Percentiles rank a stretch among this genome's conserved stretches.
These are phyloP conservation scores for Phaenicophaeus curvirostris DNA, from an alignment of 2,797 vertebrate species.

Conservation along the genomic window DNA sequence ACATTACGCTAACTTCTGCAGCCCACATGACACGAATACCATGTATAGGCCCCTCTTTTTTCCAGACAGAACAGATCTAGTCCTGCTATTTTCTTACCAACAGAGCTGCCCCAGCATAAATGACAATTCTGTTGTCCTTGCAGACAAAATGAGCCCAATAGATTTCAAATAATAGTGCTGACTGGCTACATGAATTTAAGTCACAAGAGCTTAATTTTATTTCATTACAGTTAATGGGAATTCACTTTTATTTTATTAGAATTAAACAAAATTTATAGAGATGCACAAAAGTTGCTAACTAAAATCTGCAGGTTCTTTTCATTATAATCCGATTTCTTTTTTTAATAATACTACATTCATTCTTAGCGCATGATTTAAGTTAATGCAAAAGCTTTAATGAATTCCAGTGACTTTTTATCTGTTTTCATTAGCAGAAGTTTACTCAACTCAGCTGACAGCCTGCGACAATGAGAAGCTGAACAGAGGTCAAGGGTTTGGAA, in stretches of 20 bases:
- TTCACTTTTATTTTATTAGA: conserved; percentile 35
- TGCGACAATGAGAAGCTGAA: neutral
- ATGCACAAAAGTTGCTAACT: conserved; percentile 15
- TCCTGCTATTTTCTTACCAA: neutral
- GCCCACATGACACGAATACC: neutral
- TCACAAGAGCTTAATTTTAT: conserved; percentile 42
- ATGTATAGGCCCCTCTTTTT: neutral
- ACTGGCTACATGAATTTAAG: neutral
- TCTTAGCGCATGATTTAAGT: neutral
- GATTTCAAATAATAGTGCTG: conserved; percentile 21
- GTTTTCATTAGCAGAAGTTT: conserved; percentile 59
- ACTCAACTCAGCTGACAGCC: conserved; percentile 12
- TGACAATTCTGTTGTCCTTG: conserved; percentile 23
- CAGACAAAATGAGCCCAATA: conserved; percentile 4
- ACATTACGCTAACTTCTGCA: neutral
- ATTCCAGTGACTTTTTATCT: conserved; percentile 40
- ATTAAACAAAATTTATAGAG: conserved; percentile 34
- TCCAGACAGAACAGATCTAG: neutral
- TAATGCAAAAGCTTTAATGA: conserved; percentile 12
- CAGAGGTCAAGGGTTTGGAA: conserved; percentile 4
- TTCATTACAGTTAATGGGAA: conserved; percentile 21
- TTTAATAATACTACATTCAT: conserved; percentile 8
- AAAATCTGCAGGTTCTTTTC: conserved; percentile 39
- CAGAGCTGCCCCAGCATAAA: neutral
- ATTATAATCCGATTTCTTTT: conserved; percentile 6